A percentile compares a stretch with the other conserved stretches of the same genome.
These are phyloP conservation scores for Eupithecia inturbata DNA, from an alignment of 2,888 invertebrate genomes.

Conservation along the genomic window DNA sequence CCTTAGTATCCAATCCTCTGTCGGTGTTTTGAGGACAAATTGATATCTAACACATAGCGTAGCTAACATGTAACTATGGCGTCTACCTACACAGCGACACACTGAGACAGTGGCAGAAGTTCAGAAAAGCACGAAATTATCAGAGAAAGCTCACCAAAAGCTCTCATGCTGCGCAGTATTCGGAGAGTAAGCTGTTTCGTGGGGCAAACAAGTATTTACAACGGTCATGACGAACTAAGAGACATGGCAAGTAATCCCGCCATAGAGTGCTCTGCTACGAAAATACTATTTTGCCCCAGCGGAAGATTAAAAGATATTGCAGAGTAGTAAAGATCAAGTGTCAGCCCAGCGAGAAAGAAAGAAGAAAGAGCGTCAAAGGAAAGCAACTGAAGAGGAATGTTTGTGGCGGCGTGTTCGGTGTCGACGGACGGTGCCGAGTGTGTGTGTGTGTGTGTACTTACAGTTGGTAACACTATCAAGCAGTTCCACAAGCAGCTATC, in stretches of 20 bases:
- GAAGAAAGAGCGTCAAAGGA: slow-evolving; percentile 40
- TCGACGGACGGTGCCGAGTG: slow-evolving; percentile 49
- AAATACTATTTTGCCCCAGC: slow-evolving; percentile 41
- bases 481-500: slow-evolving; percentile 49
- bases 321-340: slow-evolving; percentile 35
- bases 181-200: slow-evolving; percentile 39
- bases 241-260: background rate
- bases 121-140: slow-evolving; percentile 48
- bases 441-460: slow-evolving; percentile 41
- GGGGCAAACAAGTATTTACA: slow-evolving; percentile 44
- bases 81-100: slow-evolving; percentile 43
- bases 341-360: slow-evolving; percentile 43
- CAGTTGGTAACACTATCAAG: slow-evolving; percentile 46
- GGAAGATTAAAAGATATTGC: slow-evolving; percentile 13
- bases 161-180: slow-evolving; percentile 45
- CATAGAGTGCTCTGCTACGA: background rate
- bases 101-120: slow-evolving; percentile 37
- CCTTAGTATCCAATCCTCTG: slow-evolving; percentile 63
- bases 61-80: slow-evolving; percentile 51
- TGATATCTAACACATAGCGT: slow-evolving; percentile 63
- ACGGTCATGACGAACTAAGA: slow-evolving; percentile 4
- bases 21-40: slow-evolving; percentile 64
- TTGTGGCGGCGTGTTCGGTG: slow-evolving; percentile 47
- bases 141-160: slow-evolving; percentile 42
- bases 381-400: slow-evolving; percentile 43